Evolutionary conservation across 2,113 vertebrate genomes (phyloP).

Genomic region (Tachuris rubrigastra): DNA sequence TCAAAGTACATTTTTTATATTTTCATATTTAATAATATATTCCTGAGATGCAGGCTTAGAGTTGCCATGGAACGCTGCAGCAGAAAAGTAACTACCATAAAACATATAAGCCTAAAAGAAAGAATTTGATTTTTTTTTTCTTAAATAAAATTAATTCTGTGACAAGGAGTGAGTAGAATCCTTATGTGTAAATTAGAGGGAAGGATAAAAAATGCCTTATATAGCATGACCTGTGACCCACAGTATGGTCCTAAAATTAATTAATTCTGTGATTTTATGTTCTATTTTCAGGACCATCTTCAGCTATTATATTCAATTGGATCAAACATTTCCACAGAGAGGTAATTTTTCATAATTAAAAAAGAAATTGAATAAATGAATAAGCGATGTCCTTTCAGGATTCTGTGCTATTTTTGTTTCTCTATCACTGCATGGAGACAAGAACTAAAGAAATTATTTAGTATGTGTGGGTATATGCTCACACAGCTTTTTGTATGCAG

Average conservation of each 20-base stretch:
- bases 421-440: neutral
- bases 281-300: conserved; percentile 88
- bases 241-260: conserved; percentile 13
- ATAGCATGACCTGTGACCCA: neutral
- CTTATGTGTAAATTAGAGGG: neutral
- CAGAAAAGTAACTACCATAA: neutral
- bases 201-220: neutral
- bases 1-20: neutral
- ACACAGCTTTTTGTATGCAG: neutral
- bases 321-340: conserved; percentile 86
- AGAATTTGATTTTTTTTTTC: neutral
- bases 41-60: neutral
- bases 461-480: neutral
- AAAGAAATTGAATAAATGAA: neutral
- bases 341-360: conserved; percentile 74
- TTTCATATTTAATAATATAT: neutral
- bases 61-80: neutral
- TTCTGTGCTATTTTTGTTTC: neutral
- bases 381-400: neutral
- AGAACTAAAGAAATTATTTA: neutral
- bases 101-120: neutral
- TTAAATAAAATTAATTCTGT: neutral
- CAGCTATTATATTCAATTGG: conserved; percentile 85
- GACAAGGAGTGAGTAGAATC: neutral
- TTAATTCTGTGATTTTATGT: conserved; percentile 44